phyloP scores from a whole-genome alignment of 2,113 vertebrate genomes.

The Piprites chloris region DNA sequence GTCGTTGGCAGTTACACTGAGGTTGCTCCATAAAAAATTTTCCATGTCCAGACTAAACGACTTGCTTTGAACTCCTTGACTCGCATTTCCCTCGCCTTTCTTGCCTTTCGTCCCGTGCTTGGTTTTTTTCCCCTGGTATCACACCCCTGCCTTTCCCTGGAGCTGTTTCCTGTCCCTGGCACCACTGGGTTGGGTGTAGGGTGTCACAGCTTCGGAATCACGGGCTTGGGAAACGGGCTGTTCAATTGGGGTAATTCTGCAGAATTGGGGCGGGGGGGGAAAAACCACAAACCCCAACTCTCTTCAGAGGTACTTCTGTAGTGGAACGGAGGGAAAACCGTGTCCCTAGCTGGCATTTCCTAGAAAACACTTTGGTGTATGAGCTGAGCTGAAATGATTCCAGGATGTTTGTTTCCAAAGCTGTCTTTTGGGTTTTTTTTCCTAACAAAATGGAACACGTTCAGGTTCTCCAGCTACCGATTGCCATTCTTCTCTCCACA shows the following conservation, averaged over 20 bases:
- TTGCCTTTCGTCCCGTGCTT: conserved; percentile 43
- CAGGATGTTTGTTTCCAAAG: conserved; percentile 7
- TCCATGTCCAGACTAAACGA: not conserved
- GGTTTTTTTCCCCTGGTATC: not conserved
- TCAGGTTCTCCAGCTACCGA: not conserved
- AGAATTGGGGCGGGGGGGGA: not conserved
- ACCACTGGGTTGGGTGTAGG: not conserved
- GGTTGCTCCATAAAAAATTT: not conserved
- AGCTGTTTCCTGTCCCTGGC: conserved; percentile 27
- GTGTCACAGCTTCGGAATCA: not conserved
- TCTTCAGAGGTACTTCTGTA: not conserved
- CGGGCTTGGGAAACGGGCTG: not conserved
- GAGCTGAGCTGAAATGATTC: conserved; percentile 23
- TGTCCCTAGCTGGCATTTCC: not conserved
- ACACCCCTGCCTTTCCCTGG: not conserved
- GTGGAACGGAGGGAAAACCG: not conserved
- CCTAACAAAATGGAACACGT: not conserved
- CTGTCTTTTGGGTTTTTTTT: not conserved
- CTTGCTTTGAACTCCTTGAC: conserved; percentile 5
- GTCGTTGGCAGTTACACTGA: not conserved
- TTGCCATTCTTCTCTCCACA: conserved; percentile 59
- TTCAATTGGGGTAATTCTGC: not conserved
- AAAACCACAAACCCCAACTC: not conserved
- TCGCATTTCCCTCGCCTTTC: conserved; percentile 14
- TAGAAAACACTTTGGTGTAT: not conserved